Base-by-base conservation (phyloP, 2,797 vertebrate genomes). In the Sylvilagus floridanus region DNA sequence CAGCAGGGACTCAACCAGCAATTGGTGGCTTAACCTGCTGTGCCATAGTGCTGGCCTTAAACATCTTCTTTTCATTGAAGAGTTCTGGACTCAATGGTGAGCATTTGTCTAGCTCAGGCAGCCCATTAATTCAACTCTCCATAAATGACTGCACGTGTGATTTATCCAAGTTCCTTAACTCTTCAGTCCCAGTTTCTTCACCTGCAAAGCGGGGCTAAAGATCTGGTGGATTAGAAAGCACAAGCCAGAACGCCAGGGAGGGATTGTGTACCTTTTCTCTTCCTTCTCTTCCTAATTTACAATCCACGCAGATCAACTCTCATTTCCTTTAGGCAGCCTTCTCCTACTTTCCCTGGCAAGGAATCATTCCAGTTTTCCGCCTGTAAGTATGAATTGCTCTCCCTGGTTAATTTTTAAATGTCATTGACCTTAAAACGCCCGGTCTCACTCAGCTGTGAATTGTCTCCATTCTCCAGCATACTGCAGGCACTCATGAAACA, bases 351-450 rank as follows among this genome's bases (percentile, higher is more conserved):
- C 37, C 37, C 9, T 57, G 50, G 69, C 37, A 30, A 79, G 37
- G 47, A 77, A 16, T 63, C 30, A 22, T 77, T 89, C 52, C 37
- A 90, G 63, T 68, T 52, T 84, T 82, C 63, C 72, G 22, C 21
- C 84, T 7, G 1, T 50, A 71, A 62, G 14, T 42, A 47, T 69
- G 42, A 75, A 63, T 11, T 71, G 68, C 90, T 76, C 17, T 69
- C 52, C 30, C 8, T 30, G 65, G 37, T 47, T 88, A 88, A 93
- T 78, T 91, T 17, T 32, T 72, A 93, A 88, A 57, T 83, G 91
- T 86, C 52, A 71, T 0, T 71, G 81, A 86, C 91, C 76, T 76
- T 71, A 54, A 93, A 79, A 71, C 28, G 66, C 42, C 84, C 0
- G 7, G 66, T 84, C 32, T 95, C 57, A 32, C 62, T 91, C 75